phyloP scores from a whole-genome alignment of 1,140 invertebrate genomes.

The Bombus impatiens region DNA sequence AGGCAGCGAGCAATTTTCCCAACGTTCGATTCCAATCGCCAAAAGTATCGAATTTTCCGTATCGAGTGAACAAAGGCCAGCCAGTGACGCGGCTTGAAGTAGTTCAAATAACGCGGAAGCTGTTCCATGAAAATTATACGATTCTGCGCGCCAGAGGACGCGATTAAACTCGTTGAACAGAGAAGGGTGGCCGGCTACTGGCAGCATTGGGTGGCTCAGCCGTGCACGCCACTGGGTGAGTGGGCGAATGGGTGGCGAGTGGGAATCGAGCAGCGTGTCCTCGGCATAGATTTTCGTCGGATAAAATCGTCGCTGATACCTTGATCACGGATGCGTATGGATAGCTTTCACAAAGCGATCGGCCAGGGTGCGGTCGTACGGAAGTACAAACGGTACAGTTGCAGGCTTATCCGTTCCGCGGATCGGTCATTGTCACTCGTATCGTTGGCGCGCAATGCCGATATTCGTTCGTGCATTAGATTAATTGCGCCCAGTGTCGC shows the following conservation, averaged over 20 bases:
- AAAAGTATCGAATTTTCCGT: slow-evolving; percentile 22
- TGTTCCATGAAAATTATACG: slow-evolving; percentile 11
- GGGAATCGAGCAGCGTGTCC: background rate
- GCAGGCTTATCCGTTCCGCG: background rate
- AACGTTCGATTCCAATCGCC: slow-evolving; percentile 27
- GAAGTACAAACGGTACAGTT: slow-evolving; percentile 28
- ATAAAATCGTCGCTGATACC: slow-evolving; percentile 12
- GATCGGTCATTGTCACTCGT: slow-evolving; percentile 36
- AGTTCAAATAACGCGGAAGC: slow-evolving; percentile 21
- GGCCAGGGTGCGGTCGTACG: background rate
- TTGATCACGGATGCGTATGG: slow-evolving; percentile 39
- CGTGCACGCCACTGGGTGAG: background rate
- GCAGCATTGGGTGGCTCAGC: background rate
- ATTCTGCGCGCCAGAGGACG: background rate
- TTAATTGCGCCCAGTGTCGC: slow-evolving; percentile 43
- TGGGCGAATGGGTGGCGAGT: background rate
- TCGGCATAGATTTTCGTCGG: background rate
- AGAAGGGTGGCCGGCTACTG: background rate
- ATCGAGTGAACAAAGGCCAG: background rate
- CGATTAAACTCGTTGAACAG: background rate
- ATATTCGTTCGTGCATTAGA: slow-evolving; percentile 56
- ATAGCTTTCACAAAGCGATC: slow-evolving; percentile 51
- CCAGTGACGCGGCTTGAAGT: background rate
- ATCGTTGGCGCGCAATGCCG: slow-evolving; percentile 20
- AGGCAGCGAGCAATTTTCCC: background rate